Base-by-base conservation (phyloP, 2,113 vertebrate genomes). In the Phalacrocorax brasilianus region DNA sequence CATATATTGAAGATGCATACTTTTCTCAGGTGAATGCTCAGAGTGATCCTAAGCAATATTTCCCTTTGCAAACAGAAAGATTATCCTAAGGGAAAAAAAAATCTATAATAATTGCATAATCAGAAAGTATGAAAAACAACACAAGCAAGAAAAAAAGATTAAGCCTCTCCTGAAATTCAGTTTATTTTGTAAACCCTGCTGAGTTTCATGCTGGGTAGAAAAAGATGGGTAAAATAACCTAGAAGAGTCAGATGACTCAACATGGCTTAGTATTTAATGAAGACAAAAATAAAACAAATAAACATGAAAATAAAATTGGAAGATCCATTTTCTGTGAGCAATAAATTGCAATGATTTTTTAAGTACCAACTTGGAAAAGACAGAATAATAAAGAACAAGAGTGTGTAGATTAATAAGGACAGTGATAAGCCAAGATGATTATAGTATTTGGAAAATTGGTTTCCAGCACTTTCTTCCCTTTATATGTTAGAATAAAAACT, bases 381-480 rank as follows among this genome's bases (percentile, higher is more conserved):
- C 92, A 85, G 35, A 80, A 52, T 52, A 91, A 90, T 86, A 86
- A 88, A 91, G 50, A 78, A 33, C 28, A 91, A 89, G 11, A 91
- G 6, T 14, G 78, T 78, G n/a, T 63, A 78, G 35, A 71, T 82
- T 95, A 93, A 74, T 78, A 87, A 85, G 62, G 91, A 45, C 13
- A 49, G 38, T 62, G 58, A 91, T 93, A 73, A 93, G 12, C 27
- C 19, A 71, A 84, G 52, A 95, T 91, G 49, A 92, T 85, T 91
- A 80, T 9, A 89, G 63, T 88, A 88, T 96, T 73, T 89, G 89
- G 75, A 86, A 85, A 86, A 92, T 49, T 56, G 55, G 42, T 95
- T 96, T 90, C 62, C 1, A 1, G 22, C 15, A 85, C 12, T 76
- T 91, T 81, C 68, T 80, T 85, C n/a, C 10, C 27, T 81, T 89